These are phyloP conservation scores for Taenioides sp. DNA, from an alignment of 2,797 vertebrate species.

Conservation along the genomic window DNA sequence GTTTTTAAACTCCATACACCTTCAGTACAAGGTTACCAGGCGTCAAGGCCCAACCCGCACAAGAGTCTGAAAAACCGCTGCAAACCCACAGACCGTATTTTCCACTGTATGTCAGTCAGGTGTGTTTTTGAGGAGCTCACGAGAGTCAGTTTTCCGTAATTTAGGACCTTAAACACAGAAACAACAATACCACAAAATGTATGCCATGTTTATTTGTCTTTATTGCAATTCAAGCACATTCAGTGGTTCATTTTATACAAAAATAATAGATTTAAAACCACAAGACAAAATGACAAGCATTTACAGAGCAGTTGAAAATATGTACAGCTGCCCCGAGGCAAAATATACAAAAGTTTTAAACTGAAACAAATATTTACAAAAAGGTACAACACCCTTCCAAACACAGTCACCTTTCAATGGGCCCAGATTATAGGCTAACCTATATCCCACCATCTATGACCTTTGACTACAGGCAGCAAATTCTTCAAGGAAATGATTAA, in stretches of 20 bases:
- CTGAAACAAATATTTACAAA: constrained; percentile 48
- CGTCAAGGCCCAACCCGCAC: too few relatives aligned
- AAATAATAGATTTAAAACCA: constrained; percentile 55
- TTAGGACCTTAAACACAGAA: too few relatives aligned
- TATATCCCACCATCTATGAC: neutral
- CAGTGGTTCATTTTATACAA: constrained; percentile 50
- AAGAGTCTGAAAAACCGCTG: too few relatives aligned
- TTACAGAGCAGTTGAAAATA: constrained; percentile 19
- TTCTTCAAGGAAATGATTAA: neutral
- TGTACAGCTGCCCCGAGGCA: constrained; percentile 40
- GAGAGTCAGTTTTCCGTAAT: too few relatives aligned
- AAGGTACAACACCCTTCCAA: neutral
- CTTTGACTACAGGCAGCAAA: neutral
- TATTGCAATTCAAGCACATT: constrained; percentile 41
- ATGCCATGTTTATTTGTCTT: constrained; percentile 12
- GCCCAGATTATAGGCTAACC: neutral
- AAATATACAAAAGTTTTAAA: constrained; percentile 56
- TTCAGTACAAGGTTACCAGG: too few relatives aligned
- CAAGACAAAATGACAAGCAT: constrained; percentile 26
- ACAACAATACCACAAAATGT: neutral
- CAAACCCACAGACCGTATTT: too few relatives aligned
- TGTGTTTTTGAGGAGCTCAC: too few relatives aligned
- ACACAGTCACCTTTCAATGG: neutral
- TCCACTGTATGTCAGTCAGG: too few relatives aligned
- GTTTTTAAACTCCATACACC: too few relatives aligned